Evolutionary conservation across 2,113 vertebrate species (phyloP), one percentile per base, ranked within the genome.

Genomic region (Plecotus auritus): DNA sequence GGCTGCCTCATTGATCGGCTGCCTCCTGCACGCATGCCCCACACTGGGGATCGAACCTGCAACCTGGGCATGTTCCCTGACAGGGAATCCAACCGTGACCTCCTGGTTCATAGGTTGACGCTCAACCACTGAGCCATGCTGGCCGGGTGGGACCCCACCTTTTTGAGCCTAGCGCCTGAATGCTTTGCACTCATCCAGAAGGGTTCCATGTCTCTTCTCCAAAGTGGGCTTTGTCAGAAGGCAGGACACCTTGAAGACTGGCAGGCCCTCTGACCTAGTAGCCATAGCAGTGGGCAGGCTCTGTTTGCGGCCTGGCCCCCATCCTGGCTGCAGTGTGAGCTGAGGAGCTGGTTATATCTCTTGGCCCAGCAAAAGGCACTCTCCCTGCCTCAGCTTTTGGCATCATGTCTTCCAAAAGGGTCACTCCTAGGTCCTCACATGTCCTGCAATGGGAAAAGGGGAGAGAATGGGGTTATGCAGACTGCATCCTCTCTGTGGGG

Each of bases 401-500:
- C 17, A 0, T 42, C 54, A 45, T 10, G 23, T 47, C 84, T 76
- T 89, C 70, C 37, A 10, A 37, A 84, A 49, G 32, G 91, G 86
- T 95, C 78, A 70, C 30, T 59, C 64, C 30, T 67, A 56, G 82
- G 56, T 90, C 72, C 42, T 95, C 23, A 4, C 12, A 64, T 74
- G 59, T 85, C 72, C 42, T 67, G 84, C 35, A 51, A 4, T 26
- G 85, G 73, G 69, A 35, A 64, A 76, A 37, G 6, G 59, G 59
- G 51, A 13, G 91, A 96, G 97, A 96, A 51, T 23, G 20, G 85
- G 59, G 90, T 96, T 86, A 88, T 49, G 0, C 47, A 85, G 90
- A 93, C 80, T 97, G 93, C 96, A 97, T 97, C 96, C 91, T 98
- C 96, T 98, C 97, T 98, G 97, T 92, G 97, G 95, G 97, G 96